phyloP scores from a whole-genome alignment of 2,113 vertebrate species.

The Gavia stellata region DNA sequence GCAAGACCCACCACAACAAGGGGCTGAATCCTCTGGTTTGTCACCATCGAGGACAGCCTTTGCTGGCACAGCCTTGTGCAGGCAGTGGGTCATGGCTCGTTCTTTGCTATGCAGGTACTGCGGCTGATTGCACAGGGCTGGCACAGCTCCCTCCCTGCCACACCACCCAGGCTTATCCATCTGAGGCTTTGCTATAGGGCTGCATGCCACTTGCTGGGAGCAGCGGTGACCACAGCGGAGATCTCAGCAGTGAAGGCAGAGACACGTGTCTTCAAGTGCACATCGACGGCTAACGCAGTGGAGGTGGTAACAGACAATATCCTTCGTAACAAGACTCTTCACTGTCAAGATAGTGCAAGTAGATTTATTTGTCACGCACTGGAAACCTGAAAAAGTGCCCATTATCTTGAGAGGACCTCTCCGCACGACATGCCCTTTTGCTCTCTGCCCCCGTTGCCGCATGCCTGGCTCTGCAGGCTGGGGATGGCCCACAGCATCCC shows the following conservation, averaged over 20 bases:
- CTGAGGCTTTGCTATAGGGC: fast-evolving
- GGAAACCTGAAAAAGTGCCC: neutral
- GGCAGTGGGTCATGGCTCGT: neutral
- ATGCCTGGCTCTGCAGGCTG: neutral
- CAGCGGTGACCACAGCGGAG: fast-evolving
- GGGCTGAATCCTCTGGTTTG: neutral
- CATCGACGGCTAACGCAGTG: fast-evolving
- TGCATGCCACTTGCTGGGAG: neutral
- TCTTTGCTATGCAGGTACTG: neutral
- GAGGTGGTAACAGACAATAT: neutral
- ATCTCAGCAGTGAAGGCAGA: neutral
- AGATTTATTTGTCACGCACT: neutral
- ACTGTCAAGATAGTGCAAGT: neutral
- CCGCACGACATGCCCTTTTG: neutral
- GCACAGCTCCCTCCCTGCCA: neutral
- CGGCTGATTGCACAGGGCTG: neutral
- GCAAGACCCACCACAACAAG: neutral
- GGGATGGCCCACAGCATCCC: neutral
- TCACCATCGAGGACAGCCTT: neutral
- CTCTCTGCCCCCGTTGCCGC: neutral
- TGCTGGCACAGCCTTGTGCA: neutral
- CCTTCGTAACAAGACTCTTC: neutral
- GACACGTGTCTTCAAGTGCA: neutral
- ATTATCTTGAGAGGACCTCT: neutral
- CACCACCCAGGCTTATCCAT: neutral